Percentiles rank a stretch among this genome's conserved stretches.
These are phyloP conservation scores for Sinosuthora webbiana DNA, from an alignment of 2,113 vertebrate species.

Conservation along the genomic window DNA sequence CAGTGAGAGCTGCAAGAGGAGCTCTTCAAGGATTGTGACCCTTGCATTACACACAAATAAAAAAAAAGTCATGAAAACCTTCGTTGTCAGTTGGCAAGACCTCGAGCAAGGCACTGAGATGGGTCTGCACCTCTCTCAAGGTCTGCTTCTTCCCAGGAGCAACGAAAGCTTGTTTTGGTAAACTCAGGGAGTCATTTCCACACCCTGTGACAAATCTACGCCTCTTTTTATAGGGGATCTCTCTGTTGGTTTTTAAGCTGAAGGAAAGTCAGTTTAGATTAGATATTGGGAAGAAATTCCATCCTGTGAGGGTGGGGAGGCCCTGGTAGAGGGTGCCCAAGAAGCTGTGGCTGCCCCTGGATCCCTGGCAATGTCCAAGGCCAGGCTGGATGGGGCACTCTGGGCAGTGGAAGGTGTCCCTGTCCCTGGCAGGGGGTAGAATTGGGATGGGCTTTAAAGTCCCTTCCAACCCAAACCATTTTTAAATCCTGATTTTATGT, in stretches of 20 bases:
- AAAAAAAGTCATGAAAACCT: not conserved
- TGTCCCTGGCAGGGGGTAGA: not conserved
- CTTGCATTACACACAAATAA: not conserved
- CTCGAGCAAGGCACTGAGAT: not conserved
- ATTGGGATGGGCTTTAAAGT: not conserved
- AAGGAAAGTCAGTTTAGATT: not conserved
- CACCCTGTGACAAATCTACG: not conserved
- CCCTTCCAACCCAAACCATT: not conserved
- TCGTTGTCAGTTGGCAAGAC: not conserved
- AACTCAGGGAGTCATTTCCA: not conserved
- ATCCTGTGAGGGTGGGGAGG: fast-evolving
- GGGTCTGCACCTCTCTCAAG: not conserved
- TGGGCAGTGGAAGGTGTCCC: not conserved
- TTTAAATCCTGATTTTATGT: not conserved
- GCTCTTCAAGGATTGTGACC: not conserved
- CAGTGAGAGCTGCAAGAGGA: not conserved
- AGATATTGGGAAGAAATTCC: not conserved
- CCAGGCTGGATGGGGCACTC: fast-evolving
- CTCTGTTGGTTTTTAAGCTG: not conserved
- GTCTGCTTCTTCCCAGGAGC: not conserved
- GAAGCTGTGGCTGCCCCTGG: not conserved
- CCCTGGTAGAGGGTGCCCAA: not conserved
- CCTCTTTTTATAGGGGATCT: not conserved
- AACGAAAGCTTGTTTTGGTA: not conserved
- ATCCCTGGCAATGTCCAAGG: not conserved